Conservation (phyloP, 2,113 vertebrate species). For the Acinonyx jubatus region DNA sequence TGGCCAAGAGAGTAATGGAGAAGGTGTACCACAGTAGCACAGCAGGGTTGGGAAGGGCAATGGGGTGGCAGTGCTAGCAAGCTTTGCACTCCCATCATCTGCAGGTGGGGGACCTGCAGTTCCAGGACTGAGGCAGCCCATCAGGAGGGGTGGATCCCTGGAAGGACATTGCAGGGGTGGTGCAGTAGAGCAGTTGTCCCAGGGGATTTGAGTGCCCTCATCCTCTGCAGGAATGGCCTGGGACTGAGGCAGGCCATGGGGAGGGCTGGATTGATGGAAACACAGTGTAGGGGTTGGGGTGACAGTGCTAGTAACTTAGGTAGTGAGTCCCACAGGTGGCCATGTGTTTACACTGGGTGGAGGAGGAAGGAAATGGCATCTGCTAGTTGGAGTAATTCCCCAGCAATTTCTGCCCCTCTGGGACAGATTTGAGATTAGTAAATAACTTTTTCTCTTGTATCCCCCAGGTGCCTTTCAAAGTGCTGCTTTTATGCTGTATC, state of each 20-base stretch:
- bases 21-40: not conserved
- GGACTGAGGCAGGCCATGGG: not conserved
- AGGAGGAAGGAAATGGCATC: not conserved
- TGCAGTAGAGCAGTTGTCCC: not conserved
- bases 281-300: not conserved
- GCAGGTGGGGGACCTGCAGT: not conserved
- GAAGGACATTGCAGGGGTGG: not conserved
- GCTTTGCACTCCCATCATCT: not conserved
- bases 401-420: not conserved
- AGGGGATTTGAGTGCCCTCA: not conserved
- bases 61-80: not conserved
- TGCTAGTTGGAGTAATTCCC: not conserved
- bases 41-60: not conserved
- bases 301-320: not conserved
- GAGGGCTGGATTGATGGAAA: not conserved
- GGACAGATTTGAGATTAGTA: not conserved
- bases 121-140: not conserved
- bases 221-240: not conserved
- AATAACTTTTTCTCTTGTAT: not conserved
- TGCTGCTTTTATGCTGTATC: not conserved
- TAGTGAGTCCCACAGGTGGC: not conserved
- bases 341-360: not conserved
- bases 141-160: not conserved
- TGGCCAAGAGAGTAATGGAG: not conserved
- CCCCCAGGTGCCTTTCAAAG: not conserved